These are phyloP conservation scores for Manis pentadactyla DNA, from an alignment of 2,797 vertebrate species.

Conservation along the genomic window DNA sequence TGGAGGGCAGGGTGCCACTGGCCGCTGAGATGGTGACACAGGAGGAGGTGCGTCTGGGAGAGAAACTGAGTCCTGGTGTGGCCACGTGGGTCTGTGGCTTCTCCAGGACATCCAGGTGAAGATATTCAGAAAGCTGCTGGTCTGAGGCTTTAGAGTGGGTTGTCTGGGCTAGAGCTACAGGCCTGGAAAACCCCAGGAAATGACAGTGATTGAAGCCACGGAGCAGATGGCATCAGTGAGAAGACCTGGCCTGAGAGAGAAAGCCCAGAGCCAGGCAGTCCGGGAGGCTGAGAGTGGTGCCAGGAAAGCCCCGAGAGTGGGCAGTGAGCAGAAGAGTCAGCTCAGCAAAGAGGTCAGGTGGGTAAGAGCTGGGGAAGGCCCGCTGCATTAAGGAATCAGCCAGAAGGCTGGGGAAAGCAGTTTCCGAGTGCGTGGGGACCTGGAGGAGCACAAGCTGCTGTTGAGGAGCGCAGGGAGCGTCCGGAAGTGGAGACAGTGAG, in stretches of 20 bases:
- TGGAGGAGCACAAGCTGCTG: background rate
- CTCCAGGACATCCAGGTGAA: background rate
- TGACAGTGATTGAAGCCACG: background rate
- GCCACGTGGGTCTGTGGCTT: background rate
- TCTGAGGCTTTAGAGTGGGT: background rate
- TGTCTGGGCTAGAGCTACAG: background rate
- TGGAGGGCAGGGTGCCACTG: background rate
- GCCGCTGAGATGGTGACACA: background rate
- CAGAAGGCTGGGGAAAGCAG: background rate
- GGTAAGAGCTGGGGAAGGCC: background rate
- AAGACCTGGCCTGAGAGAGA: background rate
- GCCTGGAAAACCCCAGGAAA: background rate
- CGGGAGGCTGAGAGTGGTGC: rapidly evolving
- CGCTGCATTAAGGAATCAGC: too few relatives aligned
- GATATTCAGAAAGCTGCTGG: background rate
- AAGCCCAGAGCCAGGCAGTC: background rate
- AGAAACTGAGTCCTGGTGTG: background rate
- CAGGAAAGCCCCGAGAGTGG: background rate
- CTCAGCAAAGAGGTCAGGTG: background rate
- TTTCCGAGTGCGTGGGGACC: background rate
- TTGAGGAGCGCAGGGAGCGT: background rate
- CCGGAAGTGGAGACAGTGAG: background rate
- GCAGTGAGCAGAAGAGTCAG: background rate
- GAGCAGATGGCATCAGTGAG: background rate
- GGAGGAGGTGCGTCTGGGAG: background rate